phyloP scores from a whole-genome alignment of 2,888 invertebrate species.

The Acronicta leporina region DNA sequence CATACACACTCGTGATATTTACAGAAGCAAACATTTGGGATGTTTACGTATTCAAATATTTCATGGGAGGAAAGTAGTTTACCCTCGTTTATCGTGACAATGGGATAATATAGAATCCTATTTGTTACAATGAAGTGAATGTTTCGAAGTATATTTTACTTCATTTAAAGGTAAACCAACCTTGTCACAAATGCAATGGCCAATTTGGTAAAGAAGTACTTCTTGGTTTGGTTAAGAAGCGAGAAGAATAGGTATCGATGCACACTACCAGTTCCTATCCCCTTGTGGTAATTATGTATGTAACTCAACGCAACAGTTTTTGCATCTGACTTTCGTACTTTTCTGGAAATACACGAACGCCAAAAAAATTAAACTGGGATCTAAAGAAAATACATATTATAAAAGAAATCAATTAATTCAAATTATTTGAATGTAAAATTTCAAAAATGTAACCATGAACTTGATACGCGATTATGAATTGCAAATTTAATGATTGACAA shows the following conservation, averaged over 20 bases:
- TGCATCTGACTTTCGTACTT: neutral
- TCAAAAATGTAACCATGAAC: slow-evolving; percentile 37
- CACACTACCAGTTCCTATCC: neutral
- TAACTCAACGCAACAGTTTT: neutral
- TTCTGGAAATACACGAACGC: neutral
- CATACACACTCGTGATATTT: neutral
- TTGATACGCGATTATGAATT: slow-evolving; percentile 41
- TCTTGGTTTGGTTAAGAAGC: no score
- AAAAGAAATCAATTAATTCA: neutral
- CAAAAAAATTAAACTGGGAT: no score
- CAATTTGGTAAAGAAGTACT: neutral
- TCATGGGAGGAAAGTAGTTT: neutral
- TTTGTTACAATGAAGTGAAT: no score
- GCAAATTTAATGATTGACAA: slow-evolving; percentile 32
- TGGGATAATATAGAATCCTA: no score
- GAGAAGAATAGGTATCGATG: no score
- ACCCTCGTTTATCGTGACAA: neutral
- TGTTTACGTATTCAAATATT: neutral
- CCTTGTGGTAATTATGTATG: neutral
- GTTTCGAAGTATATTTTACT: no score
- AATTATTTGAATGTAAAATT: neutral
- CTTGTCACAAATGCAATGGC: no score
- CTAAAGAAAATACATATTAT: no score
- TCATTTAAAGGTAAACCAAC: no score
- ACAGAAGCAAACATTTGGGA: neutral